Evolutionary conservation across 2,888 invertebrate species (phyloP).

Genomic region (Conomelus anceps): DNA sequence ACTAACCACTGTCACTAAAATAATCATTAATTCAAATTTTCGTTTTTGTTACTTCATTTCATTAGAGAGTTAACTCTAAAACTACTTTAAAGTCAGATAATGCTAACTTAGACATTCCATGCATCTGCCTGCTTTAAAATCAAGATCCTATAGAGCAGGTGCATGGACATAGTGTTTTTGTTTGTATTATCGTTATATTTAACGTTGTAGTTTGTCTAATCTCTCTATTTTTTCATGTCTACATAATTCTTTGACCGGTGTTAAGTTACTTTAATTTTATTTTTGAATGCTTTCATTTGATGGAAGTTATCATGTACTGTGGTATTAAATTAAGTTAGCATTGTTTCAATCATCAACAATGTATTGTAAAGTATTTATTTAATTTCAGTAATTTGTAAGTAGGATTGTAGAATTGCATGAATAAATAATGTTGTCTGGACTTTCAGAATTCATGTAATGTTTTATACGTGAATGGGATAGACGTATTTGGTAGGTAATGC

Average conservation of each 20-base stretch:
- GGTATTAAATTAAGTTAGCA: not conserved
- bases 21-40: no score
- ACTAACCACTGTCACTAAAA: not conserved
- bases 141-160: no score
- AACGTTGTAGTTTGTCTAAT: not conserved
- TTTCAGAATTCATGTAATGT: not conserved
- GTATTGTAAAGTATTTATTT: not conserved
- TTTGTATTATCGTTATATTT: not conserved
- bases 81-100: no score
- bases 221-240: not conserved
- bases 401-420: not conserved
- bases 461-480: not conserved
- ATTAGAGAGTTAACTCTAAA: no score
- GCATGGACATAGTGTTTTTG: no score
- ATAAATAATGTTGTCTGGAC: not conserved
- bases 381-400: not conserved
- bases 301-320: not conserved
- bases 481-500: not conserved
- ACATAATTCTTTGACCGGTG: not conserved
- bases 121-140: no score
- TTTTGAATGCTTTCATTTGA: not conserved
- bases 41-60: no score
- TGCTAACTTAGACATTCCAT: no score
- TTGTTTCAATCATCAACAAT: not conserved
- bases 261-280: not conserved